Percentiles rank a stretch among this genome's conserved stretches.
phyloP scores from a whole-genome alignment of 1,140 invertebrate genomes.

The Amphibalanus amphitrite region DNA sequence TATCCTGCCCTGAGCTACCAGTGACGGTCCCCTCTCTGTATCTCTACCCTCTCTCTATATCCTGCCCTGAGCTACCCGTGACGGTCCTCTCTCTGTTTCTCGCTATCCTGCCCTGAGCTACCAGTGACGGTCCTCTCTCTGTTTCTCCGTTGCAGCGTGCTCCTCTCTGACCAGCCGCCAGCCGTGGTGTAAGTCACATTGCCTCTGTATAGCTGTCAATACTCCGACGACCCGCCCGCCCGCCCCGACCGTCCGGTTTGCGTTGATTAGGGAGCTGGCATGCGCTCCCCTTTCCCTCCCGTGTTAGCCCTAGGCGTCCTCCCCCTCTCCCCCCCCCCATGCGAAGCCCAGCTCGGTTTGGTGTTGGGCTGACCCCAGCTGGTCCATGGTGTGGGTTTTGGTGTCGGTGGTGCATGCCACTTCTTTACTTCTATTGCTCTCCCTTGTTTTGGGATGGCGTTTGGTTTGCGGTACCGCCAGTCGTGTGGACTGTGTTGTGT shows the following conservation, averaged over 20 bases:
- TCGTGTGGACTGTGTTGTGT: too few species aligned
- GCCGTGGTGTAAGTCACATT: not conserved
- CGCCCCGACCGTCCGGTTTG: too few species aligned
- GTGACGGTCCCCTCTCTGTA: not conserved
- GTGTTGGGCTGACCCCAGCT: too few species aligned
- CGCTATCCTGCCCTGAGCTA: not conserved
- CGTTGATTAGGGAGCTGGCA: not conserved
- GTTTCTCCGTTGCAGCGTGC: slow-evolving; percentile 1
- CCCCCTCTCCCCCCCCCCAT: too few species aligned
- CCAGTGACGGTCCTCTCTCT: not conserved
- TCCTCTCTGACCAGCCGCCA: not conserved
- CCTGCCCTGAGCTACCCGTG: not conserved
- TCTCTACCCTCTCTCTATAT: slow-evolving; percentile 6
- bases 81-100: not conserved
- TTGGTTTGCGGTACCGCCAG: too few species aligned
- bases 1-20: not conserved
- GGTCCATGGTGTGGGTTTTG: too few species aligned
- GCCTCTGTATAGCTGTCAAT: not conserved
- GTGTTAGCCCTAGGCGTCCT: too few species aligned
- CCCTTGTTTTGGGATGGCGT: too few species aligned
- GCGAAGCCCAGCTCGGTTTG: too few species aligned
- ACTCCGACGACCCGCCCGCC: too few species aligned
- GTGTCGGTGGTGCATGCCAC: too few species aligned
- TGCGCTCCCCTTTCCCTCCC: not conserved
- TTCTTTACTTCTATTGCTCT: too few species aligned